Percentiles rank a stretch among this genome's conserved stretches.
Evolutionary conservation across 2,113 vertebrate genomes (phyloP).

Genomic region (Gambusia affinis): DNA sequence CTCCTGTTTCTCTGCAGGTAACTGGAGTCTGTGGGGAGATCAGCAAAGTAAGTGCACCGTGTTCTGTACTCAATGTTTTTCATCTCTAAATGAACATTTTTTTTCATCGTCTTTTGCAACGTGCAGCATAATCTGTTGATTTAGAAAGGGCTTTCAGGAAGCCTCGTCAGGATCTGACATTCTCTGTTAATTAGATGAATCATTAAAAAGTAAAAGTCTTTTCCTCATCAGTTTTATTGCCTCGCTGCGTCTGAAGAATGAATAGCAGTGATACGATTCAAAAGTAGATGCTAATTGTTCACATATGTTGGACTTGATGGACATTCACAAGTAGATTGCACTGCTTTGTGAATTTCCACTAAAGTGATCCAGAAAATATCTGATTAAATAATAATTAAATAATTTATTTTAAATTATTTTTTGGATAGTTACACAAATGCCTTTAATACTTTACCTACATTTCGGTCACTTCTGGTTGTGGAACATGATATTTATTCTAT

Average conservation of each 20-base stretch:
- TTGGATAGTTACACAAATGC: not conserved
- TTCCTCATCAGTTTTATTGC: not conserved
- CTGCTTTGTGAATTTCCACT: not conserved
- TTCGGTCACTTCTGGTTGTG: too few species aligned
- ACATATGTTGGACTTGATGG: not conserved
- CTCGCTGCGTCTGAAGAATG: not conserved
- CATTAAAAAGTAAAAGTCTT: not conserved
- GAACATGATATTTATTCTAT: too few species aligned
- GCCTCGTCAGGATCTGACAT: not conserved
- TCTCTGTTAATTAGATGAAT: not conserved
- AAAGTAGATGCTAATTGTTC: not conserved
- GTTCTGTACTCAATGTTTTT: not conserved
- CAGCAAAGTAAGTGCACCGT: conserved; percentile 90
- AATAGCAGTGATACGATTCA: not conserved
- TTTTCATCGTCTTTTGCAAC: not conserved
- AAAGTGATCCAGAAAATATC: not conserved
- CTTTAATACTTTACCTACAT: not conserved
- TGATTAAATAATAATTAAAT: too few species aligned
- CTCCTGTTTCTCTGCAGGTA: conserved; percentile 82
- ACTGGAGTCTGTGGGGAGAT: conserved; percentile 98
- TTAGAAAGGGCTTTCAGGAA: not conserved
- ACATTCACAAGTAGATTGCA: not conserved
- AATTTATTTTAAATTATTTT: not conserved
- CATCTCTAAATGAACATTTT: not conserved
- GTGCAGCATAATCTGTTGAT: not conserved